Evolutionary conservation across 2,888 invertebrate species (phyloP).

Genomic region (Branchellion lobata): DNA sequence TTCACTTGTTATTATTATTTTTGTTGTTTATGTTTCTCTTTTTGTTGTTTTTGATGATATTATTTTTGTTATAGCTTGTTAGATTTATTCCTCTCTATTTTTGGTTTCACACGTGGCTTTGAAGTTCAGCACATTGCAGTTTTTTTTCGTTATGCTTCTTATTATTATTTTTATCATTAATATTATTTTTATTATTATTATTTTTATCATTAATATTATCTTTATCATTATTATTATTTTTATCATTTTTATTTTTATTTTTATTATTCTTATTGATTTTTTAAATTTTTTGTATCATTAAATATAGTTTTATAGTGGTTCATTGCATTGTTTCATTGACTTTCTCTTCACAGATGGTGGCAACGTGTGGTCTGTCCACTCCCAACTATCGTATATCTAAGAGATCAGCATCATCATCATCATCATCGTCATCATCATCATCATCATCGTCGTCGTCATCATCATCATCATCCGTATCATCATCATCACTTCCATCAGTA

Average conservation of each 20-base stretch:
- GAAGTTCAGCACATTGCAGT: too few relatives aligned
- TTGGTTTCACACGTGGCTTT: too few relatives aligned
- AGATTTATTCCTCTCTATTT: too few relatives aligned
- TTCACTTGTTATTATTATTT: neutral
- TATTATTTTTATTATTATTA: too few relatives aligned
- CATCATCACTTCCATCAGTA: neutral
- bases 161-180: too few relatives aligned
- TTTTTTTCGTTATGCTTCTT: too few relatives aligned
- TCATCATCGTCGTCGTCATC: neutral
- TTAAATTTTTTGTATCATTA: too few relatives aligned
- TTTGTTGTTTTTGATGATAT: neutral
- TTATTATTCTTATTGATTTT: neutral
- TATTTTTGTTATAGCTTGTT: too few relatives aligned
- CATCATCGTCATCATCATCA: neutral
- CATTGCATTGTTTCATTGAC: too few relatives aligned
- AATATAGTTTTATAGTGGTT: too few relatives aligned
- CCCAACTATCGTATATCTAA: neutral
- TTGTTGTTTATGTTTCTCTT: neutral
- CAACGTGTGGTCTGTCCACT: neutral
- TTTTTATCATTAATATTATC: too few relatives aligned
- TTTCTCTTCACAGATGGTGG: neutral
- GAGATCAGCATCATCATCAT: neutral
- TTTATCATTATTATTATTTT: too few relatives aligned
- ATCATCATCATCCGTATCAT: neutral
- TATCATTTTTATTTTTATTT: neutral